Evolutionary conservation across 2,113 vertebrate species (phyloP).

Genomic region (Ornithorhynchus anatinus): DNA sequence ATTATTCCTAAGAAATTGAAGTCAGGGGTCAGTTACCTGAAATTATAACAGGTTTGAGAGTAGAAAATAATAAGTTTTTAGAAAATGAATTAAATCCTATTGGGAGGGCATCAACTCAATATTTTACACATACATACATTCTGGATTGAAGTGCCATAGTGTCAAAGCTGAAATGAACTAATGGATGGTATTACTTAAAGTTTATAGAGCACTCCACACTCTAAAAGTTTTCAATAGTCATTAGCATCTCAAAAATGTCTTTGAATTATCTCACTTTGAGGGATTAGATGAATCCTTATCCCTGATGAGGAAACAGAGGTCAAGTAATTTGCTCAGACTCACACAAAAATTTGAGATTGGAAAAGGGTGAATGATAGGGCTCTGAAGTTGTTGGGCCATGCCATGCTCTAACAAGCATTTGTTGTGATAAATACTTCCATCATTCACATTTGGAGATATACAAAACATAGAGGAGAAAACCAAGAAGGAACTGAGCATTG

Average conservation of each 20-base stretch:
- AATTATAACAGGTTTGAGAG: background rate
- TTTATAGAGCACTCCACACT: background rate
- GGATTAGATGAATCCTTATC: background rate
- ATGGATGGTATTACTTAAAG: background rate
- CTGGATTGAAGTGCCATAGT: background rate
- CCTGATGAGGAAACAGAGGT: background rate
- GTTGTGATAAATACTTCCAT: too few relatives aligned
- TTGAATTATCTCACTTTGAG: background rate
- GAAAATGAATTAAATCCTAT: background rate
- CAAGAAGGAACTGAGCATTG: too few relatives aligned
- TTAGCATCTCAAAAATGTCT: background rate
- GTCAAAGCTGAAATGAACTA: background rate
- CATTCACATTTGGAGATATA: too few relatives aligned
- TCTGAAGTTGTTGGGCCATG: too few relatives aligned
- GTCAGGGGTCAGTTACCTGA: constrained; percentile 12
- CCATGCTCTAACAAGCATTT: too few relatives aligned
- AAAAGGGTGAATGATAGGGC: too few relatives aligned
- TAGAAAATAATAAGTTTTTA: background rate
- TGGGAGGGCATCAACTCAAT: background rate
- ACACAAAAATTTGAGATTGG: too few relatives aligned
- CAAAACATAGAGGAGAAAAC: too few relatives aligned
- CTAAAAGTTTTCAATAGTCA: background rate
- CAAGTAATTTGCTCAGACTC: background rate
- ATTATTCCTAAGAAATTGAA: constrained; percentile 32
- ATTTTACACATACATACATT: background rate